Base-by-base conservation (phyloP, 2,888 invertebrate genomes). In the Yponomeuta cagnagella region DNA sequence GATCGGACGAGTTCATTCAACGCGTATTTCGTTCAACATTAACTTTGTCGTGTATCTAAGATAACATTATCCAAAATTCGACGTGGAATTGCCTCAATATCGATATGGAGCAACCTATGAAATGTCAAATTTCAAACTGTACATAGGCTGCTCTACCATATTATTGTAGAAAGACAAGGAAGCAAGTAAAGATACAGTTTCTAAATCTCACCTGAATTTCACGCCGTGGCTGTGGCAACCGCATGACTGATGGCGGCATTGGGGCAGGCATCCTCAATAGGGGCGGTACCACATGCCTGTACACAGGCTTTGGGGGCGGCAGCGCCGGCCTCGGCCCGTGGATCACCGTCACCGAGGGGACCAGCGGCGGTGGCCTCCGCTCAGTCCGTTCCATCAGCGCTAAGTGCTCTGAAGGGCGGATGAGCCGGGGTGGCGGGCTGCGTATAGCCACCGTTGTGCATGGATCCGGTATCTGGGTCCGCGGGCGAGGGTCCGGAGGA, bases 321-420 rank as follows among this genome's bases (percentile, higher is more conserved):
- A 66, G 72, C 72, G 58, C 72, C 37, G 83, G 84, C 71, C 86
- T 74, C 5, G 73, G 75, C n/a, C 72, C 72, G 63, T 72, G 73
- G 30, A 71, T 52, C 63, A 71, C 84, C 71, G 85, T 86, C 66
- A 87, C 84, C 2, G 85, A 79, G 10, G 87, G 88, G 72, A 85
- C 79, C 10, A 88, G 75, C 2, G 82, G 87, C 72, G 80, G 83
- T 6, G 82, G 85, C 73, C 71, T 65, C 10, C 72, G 70, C 43
- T 71, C 70, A 70, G 68, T 37, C 82, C 80, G 76, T 70, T 85
- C 83, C 48, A 87, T 83, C 15, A 87, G 83, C 15, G 87, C 90
- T 70, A 90, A 83, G 77, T 90, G 90, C 75, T 90, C 90, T 43
- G 90, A 90, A 10, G 90, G 90, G 10, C 90, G 82, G 76, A 90